Evolutionary conservation across 2,888 invertebrate genomes (phyloP).

Genomic region (Leptopterna dolabrata): DNA sequence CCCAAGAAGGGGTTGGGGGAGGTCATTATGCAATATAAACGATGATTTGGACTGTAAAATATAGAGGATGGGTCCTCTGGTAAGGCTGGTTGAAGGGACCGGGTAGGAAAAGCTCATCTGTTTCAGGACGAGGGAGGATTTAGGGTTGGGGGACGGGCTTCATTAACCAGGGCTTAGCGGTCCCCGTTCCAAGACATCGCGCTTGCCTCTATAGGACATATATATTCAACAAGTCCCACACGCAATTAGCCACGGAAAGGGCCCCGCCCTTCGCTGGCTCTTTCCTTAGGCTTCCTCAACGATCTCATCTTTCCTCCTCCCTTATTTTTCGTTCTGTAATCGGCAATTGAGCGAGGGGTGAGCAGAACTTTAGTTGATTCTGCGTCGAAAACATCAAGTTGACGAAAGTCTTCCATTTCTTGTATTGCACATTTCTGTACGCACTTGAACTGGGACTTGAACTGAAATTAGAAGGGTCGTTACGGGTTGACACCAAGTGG

Average conservation of each 20-base stretch:
- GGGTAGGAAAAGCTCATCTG: conserved; percentile 50
- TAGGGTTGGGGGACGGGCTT: conserved; percentile 43
- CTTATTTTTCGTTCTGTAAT: not conserved
- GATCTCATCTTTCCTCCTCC: not conserved
- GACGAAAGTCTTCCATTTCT: no score
- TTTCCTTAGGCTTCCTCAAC: not conserved
- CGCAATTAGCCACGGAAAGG: conserved; percentile 49
- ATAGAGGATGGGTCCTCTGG: conserved; percentile 21
- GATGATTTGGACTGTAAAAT: conserved; percentile 57
- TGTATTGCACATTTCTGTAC: no score
- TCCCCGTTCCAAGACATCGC: conserved; percentile 54
- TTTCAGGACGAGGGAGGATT: conserved; percentile 45
- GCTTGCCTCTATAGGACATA: conserved; percentile 51
- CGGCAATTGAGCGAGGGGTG: not conserved
- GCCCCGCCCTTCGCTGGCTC: conserved; percentile 10
- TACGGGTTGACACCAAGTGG: no score
- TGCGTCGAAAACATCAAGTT: not conserved
- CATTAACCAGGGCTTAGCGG: conserved; percentile 55
- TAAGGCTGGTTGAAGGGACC: conserved; percentile 19
- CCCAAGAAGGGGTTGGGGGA: not conserved
- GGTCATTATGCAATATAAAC: conserved; percentile 59
- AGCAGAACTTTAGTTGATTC: not conserved
- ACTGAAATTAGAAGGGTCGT: no score
- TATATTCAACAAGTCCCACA: conserved; percentile 55
- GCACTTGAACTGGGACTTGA: no score